phyloP scores from a whole-genome alignment of 2,113 vertebrate genomes.

The Crypturellus undulatus region DNA sequence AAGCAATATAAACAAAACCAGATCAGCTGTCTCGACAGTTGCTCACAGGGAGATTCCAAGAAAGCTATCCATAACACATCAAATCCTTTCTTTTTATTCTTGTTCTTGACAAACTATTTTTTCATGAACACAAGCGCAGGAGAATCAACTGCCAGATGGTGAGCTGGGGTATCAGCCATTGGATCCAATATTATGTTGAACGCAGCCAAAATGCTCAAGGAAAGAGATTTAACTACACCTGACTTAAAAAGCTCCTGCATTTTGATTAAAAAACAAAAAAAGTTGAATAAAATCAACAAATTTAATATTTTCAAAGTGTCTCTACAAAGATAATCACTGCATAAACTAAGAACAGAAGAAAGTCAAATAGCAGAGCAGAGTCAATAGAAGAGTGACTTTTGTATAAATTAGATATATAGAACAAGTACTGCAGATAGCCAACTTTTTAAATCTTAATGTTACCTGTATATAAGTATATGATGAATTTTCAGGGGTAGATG shows the following conservation, averaged over 20 bases:
- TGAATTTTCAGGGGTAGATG: background rate
- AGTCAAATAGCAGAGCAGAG: background rate
- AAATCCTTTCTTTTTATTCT: constrained; percentile 50
- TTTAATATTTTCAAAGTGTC: background rate
- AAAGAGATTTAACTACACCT: constrained; percentile 18
- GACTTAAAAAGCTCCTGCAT: constrained; percentile 23
- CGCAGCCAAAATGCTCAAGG: constrained; percentile 41
- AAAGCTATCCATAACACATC: constrained; percentile 13
- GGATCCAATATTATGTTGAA: background rate
- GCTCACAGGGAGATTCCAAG: constrained; percentile 23
- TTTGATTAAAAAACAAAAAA: background rate
- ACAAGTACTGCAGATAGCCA: background rate
- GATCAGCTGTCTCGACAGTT: background rate
- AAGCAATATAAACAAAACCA: constrained; percentile 34
- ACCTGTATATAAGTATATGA: background rate
- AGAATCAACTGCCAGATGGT: constrained; percentile 58
- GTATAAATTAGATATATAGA: background rate
- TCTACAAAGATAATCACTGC: background rate
- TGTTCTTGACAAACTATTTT: constrained; percentile 41
- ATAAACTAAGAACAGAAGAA: background rate
- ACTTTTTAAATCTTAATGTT: background rate
- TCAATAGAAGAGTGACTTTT: background rate
- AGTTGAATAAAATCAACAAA: background rate
- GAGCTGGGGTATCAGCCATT: constrained; percentile 35
- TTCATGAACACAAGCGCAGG: constrained; percentile 48